Base-by-base conservation (phyloP, 1,140 invertebrate genomes). In the Argopecten irradians region DNA sequence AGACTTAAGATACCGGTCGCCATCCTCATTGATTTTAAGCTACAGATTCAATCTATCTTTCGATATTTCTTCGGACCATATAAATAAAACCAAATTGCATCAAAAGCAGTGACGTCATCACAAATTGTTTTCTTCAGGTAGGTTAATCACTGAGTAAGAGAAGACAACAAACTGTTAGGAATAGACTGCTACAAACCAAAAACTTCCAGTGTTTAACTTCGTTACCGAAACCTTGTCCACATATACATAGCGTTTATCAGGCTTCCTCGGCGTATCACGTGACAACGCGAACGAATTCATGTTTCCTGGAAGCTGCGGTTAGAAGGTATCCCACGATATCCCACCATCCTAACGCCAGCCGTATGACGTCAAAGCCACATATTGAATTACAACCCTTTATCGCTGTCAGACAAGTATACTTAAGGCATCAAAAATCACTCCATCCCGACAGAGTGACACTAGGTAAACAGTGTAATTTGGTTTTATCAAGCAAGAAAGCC, bases 41-140 rank as follows among this genome's bases (percentile, higher is more conserved):
- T 28, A 71, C 55, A 71, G 55, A 71, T 71, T 71, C 55, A 71
- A 28, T n/a, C 55, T 71, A 22, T 5, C n/a, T 71, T 71, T 71
- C 55, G 55, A 71, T 71, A 22, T 71, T 71, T 28, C 55, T 71
- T 71, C 22, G 8, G 55, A 71, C 55, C 55, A n/a, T 8, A n/a
- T 22, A 71, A 71, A 71, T 71, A n/a, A 71, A 71, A 71, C 55
- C 55, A 71, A 71, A 71, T 71, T 71, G 55, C 55, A 71, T 71
- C 55, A 71, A 71, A 71, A 28, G 55, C 28, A 28, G 28, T 71
- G 55, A 71, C 55, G 55, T 71, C 55, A 71, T 71, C 5, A 71
- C 22, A 71, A 71, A n/a, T 71, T 28, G 22, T 71, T 71, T 71
- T 71, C 22, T 11, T 71, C 55, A 71, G 55, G 55, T 71, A 71